Percentiles rank a stretch among this genome's conserved stretches.
These are phyloP conservation scores for Orgyia antiqua DNA, from an alignment of 2,888 invertebrate genomes.

Conservation along the genomic window DNA sequence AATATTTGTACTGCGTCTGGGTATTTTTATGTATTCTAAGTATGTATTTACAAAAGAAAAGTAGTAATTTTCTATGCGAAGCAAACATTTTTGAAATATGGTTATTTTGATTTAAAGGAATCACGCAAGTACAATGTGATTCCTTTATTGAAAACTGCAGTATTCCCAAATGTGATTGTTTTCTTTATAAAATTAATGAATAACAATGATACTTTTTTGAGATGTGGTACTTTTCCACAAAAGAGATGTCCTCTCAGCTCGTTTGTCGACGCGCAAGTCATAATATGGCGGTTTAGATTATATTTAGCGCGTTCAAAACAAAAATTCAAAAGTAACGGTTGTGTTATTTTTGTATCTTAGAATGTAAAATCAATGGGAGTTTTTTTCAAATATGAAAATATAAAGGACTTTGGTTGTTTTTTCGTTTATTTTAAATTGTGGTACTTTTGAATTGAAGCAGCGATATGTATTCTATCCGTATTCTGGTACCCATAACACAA, in stretches of 20 bases:
- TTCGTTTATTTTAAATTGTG: no score
- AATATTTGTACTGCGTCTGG: no score
- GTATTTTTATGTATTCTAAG: no score
- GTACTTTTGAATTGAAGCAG: no score
- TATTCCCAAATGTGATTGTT: constrained; percentile 1
- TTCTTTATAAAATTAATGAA: constrained; percentile 2
- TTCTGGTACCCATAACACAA: no score
- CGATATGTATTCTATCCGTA: no score
- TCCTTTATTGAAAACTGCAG: no score
- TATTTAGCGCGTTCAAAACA: constrained; percentile 2
- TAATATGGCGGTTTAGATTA: constrained; percentile 3
- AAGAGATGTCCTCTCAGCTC: constrained; percentile 1
- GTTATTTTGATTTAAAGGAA: no score
- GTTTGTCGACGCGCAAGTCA: constrained; percentile 2
- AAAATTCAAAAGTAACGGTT: constrained; percentile 2
- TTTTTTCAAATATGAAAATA: constrained; percentile 4
- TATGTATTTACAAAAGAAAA: no score
- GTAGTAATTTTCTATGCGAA: no score
- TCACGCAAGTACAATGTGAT: no score
- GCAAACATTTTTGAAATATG: no score
- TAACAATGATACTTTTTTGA: background rate
- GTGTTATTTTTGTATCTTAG: background rate
- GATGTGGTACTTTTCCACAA: background rate
- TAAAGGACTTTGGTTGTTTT: background rate
- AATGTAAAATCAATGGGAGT: constrained; percentile 1